Evolutionary conservation across 2,888 invertebrate species (phyloP).

Genomic region (Thereva unica): DNA sequence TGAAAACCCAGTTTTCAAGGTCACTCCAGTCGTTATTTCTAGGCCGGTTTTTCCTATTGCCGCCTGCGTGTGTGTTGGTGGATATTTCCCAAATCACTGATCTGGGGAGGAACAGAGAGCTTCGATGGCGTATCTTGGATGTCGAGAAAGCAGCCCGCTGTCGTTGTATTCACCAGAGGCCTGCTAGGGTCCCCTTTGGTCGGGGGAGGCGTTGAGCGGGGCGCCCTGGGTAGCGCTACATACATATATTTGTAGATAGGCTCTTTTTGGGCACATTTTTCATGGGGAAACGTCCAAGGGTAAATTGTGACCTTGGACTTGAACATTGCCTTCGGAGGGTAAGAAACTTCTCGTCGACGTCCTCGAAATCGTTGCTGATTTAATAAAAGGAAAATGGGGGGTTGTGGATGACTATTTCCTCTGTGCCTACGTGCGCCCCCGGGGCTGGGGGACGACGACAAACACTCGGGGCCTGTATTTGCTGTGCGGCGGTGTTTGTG

Average conservation of each 20-base stretch:
- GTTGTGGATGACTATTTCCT: conserved; percentile 36
- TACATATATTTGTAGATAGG: too few relatives aligned
- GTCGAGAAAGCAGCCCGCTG: conserved; percentile 16
- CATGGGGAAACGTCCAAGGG: conserved; percentile 21
- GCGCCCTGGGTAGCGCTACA: neutral
- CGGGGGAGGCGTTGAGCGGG: conserved; percentile 7
- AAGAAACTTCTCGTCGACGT: conserved; percentile 33
- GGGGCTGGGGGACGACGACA: neutral
- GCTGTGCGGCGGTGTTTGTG: conserved; percentile 21
- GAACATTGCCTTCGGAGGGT: conserved; percentile 39
- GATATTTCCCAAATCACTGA: conserved; percentile 33
- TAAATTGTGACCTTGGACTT: conserved; percentile 40
- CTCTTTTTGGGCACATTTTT: too few relatives aligned
- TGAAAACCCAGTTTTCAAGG: conserved; percentile 33
- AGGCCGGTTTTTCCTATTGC: conserved; percentile 22
- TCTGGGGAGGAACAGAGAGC: conserved; percentile 32
- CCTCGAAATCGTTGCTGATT: conserved; percentile 28
- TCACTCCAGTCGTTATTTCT: conserved; percentile 25
- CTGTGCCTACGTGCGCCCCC: conserved; percentile 40
- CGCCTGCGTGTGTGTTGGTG: conserved; percentile 8
- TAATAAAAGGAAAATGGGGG: conserved; percentile 28
- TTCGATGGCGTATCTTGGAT: conserved; percentile 28
- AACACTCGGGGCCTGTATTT: conserved; percentile 6
- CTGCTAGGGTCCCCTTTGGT: neutral
- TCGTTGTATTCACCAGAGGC: conserved; percentile 2